Evolutionary conservation across 2,888 invertebrate species (phyloP), one percentile per base, ranked within the genome.

Genomic region (Notodonta dromedarius): DNA sequence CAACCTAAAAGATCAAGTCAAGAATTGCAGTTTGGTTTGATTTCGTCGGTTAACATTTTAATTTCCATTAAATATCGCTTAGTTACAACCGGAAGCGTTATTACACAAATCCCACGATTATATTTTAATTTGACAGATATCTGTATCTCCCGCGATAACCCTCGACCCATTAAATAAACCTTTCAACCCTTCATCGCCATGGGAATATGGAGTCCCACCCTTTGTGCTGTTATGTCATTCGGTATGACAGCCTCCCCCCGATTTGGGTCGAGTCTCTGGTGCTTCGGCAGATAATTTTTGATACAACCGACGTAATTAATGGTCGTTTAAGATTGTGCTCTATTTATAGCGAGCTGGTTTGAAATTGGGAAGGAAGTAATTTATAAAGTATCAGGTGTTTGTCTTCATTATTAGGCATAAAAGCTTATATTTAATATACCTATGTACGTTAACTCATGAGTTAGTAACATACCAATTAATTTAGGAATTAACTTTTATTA

Each of bases 111-210:
- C 24, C 63, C 62, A 60, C 69, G 72, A 76, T 74, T 69, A 70
- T 76, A 65, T 72, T 76, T 67, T 70, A 76, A 76, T 74, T 72
- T 62, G 61, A 60, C 63, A 65, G 58, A 51, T 61, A 70, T 73
- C 63, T 68, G 63, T 66, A 59, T 71, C 66, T 67, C 55, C 57
- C 56, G 58, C 64, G 70, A 76, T 76, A 71, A 74, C 69, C 65
- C 66, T 14, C 65, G 55, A 58, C 65, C 65, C 70, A 74, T 76
- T 77, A 68, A 77, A 76, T 74, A 72, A 74, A 76, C 77, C 77
- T 76, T 76, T 69, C 69, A 71, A 63, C 71, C 67, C 69, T 71
- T 69, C 66, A 64, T 69, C 63, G 66, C 63, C 57, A 63, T 62
- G 66, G 65, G 65, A 74, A 58, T 63, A 64, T 72, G 56, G 57